Percentiles rank a stretch among this genome's conserved stretches.
Evolutionary conservation across 2,888 invertebrate species (phyloP).

Genomic region (Eudiplozoon nipponicum): DNA sequence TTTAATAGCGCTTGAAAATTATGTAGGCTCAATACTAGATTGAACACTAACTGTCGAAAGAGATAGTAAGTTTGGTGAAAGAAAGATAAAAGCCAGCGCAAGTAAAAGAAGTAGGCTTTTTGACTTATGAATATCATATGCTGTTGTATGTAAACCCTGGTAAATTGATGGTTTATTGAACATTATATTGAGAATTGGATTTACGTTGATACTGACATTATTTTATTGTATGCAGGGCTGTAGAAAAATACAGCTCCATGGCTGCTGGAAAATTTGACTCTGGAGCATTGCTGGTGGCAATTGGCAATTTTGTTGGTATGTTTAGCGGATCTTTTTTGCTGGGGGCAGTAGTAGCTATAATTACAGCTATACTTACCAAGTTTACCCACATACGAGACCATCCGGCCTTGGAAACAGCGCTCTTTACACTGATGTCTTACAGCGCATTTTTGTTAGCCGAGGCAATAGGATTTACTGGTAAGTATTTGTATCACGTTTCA

Average conservation of each 20-base stretch:
- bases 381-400: slow-evolving; percentile 38
- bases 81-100: too few relatives aligned
- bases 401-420: slow-evolving; percentile 64
- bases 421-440: slow-evolving; percentile 88
- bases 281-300: slow-evolving; percentile 42
- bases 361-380: slow-evolving; percentile 67
- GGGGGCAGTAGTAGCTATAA: slow-evolving; percentile 62
- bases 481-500: neutral
- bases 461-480: slow-evolving; percentile 35
- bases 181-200: too few relatives aligned
- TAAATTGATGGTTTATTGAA: too few relatives aligned
- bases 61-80: too few relatives aligned
- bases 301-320: slow-evolving; percentile 62
- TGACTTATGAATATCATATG: too few relatives aligned
- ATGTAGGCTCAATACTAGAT: too few relatives aligned
- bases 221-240: slow-evolving; percentile 2
- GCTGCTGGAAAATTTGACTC: slow-evolving; percentile 7
- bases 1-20: too few relatives aligned
- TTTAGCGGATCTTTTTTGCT: slow-evolving; percentile 62
- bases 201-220: too few relatives aligned
- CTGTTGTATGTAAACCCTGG: too few relatives aligned
- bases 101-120: too few relatives aligned
- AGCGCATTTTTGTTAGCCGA: slow-evolving; percentile 82
- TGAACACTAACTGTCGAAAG: too few relatives aligned
- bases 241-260: slow-evolving; percentile 12